Percentiles rank a stretch among this genome's conserved stretches.
These are phyloP conservation scores for Ciconia nigra DNA, from an alignment of 2,797 vertebrate genomes.

Conservation along the genomic window DNA sequence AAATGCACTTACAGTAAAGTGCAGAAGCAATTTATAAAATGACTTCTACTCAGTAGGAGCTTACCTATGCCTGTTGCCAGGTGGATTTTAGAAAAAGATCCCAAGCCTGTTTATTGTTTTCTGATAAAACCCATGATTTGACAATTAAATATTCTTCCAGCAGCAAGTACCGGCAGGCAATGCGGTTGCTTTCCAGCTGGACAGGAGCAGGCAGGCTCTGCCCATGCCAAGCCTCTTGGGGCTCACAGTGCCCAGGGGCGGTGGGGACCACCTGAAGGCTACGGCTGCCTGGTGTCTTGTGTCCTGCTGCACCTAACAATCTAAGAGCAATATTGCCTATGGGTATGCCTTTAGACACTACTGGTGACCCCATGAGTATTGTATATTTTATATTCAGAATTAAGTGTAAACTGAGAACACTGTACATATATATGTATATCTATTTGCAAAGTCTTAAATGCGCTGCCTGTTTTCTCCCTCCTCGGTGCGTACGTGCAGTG, in stretches of 20 bases:
- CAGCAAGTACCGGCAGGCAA: background rate
- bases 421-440: too few relatives aligned
- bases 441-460: background rate
- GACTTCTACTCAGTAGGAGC: background rate
- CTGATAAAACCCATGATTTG: background rate
- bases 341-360: background rate
- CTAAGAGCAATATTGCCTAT: background rate
- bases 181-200: fast-evolving
- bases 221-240: fast-evolving
- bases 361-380: fast-evolving
- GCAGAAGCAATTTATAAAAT: background rate
- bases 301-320: background rate
- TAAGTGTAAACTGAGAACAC: background rate
- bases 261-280: background rate
- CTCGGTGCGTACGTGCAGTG: fast-evolving
- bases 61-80: background rate
- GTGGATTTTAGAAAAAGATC: background rate
- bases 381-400: background rate
- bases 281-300: background rate
- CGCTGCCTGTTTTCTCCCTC: background rate
- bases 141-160: background rate
- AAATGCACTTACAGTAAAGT: background rate
- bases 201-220: background rate
- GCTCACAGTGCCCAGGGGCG: background rate
- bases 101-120: background rate